phyloP scores from a whole-genome alignment of 2,113 vertebrate genomes.

The Ammospiza caudacuta region DNA sequence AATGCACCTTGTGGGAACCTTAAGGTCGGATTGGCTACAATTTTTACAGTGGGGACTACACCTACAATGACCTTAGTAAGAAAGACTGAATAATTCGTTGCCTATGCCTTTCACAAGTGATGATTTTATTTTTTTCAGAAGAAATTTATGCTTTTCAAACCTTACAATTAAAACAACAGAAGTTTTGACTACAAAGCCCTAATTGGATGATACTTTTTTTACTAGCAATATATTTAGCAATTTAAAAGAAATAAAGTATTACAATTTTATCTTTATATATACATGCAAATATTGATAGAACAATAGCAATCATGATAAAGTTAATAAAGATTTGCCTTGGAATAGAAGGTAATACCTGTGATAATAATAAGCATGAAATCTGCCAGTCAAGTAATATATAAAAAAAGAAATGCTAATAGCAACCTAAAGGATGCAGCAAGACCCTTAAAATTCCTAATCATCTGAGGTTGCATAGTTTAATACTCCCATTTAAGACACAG shows the following conservation, averaged over 20 bases:
- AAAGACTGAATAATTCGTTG: neutral
- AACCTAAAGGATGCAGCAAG: neutral
- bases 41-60: neutral
- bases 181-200: neutral
- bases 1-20: neutral
- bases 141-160: neutral
- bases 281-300: neutral
- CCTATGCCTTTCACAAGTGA: neutral
- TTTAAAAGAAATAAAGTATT: neutral
- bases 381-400: neutral
- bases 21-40: neutral
- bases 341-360: neutral
- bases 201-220: neutral
- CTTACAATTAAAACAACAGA: neutral
- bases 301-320: neutral
- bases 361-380: neutral
- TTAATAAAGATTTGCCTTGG: neutral
- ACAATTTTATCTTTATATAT: neutral
- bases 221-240: neutral
- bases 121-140: neutral
- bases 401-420: neutral
- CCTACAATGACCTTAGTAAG: neutral
- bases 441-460: neutral
- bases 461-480: neutral
- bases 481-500: neutral